Evolutionary conservation across 2,888 invertebrate genomes (phyloP), one percentile per base, ranked within the genome.

Genomic region (Junonia oenone): DNA sequence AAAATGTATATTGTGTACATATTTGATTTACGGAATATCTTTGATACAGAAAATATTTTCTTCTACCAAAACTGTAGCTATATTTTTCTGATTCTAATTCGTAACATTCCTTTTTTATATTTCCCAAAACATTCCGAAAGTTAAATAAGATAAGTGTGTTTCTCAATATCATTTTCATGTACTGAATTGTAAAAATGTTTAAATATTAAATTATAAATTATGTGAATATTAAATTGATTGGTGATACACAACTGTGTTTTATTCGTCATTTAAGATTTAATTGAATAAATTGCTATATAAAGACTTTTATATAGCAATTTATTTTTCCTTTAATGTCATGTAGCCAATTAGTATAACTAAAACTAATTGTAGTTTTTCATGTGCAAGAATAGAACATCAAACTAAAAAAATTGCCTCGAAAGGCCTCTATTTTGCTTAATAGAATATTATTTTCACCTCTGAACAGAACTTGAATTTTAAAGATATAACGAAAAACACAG

Each of bases 1-100:
- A 57, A 68, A 64, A 63, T 83, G 81, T 83, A 83, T 72, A 84
- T 81, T 81, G 61, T 85, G 82, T 84, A 83, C 62, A 81, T 82
- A 81, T 59, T 54, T 48, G 50, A 53, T n/a, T 45, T 68, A 51
- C 31, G 27, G 8, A 35, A 13, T 19, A 15, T 48, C 17, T 50
- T 49, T 9, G 11, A 33, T 35, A 38, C 9, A 50, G 14, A 50
- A 45, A 9, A 33, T 43, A n/a, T 26, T 37, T 14, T 29, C 43
- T 45, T 38, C n/a, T 45, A 3, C 22, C 13, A 11, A n/a, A 22
- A 22, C n/a, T 15, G 35, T 48, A 49, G 15, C 26, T 27, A 31
- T 29, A 31, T 29, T 37, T 31, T 26, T 29, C 29, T 45, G 26
- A n/a, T 31, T n/a, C n/a, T n/a, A n/a, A n/a, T n/a, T 6, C 17